Percentiles rank a stretch among this genome's conserved stretches.
Conservation (phyloP, 2,113 vertebrate genomes). For the Toxostoma redivivum region DNA sequence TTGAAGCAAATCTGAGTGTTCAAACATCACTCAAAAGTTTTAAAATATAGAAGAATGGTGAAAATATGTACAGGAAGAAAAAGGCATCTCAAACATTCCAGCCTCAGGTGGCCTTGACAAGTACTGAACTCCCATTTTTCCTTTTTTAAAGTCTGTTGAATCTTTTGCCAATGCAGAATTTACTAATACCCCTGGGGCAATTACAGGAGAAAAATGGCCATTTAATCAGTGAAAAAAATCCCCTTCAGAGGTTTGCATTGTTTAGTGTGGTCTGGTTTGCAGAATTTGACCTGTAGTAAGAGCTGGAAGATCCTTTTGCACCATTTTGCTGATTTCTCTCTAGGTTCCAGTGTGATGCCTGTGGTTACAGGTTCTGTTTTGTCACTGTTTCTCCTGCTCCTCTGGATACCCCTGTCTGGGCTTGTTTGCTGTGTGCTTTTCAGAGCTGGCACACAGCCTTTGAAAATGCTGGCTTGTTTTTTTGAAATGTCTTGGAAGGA, state of each 20-base stretch:
- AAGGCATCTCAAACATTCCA: neutral
- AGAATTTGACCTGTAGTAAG: neutral
- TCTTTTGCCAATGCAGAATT: neutral
- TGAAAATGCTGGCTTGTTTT: neutral
- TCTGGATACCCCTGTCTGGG: neutral
- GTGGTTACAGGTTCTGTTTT: neutral
- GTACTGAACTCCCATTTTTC: neutral
- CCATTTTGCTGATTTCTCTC: neutral
- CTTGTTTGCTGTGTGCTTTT: neutral
- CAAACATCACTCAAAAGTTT: neutral
- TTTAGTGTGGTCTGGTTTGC: neutral
- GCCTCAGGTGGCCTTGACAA: neutral
- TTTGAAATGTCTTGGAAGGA: neutral
- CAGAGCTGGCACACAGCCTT: neutral
- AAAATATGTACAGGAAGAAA: neutral
- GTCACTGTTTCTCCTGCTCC: neutral
- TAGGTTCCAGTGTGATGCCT: neutral
- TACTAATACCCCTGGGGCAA: neutral
- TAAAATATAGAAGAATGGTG: neutral
- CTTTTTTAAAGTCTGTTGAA: neutral
- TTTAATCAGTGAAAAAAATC: neutral
- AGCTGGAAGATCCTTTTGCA: neutral
- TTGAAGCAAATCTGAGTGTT: neutral
- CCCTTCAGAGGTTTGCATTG: neutral
- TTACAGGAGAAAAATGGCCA: neutral